These are phyloP conservation scores for Chaetops frenatus DNA, from an alignment of 2,113 vertebrate genomes.

Conservation along the genomic window DNA sequence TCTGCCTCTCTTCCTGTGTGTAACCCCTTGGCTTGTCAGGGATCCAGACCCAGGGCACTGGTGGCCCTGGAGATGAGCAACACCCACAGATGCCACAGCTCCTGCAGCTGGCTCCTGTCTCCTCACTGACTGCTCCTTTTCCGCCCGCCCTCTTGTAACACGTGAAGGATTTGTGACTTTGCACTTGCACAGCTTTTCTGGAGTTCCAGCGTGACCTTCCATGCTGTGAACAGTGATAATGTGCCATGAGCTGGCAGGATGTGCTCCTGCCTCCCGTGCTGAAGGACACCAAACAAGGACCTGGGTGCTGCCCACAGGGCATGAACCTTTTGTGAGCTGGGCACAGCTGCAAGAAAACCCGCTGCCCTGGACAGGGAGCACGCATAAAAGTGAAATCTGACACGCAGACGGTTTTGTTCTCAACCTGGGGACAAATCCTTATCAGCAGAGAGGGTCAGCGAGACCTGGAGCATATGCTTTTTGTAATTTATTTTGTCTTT, in stretches of 20 bases:
- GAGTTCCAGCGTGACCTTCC: not conserved
- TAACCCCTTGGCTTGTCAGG: not conserved
- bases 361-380: not conserved
- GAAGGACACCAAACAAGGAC: not conserved
- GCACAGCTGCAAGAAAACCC: not conserved
- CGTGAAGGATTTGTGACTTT: not conserved
- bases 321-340: accelerated
- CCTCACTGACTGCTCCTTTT: not conserved
- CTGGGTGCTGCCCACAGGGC: not conserved
- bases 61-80: not conserved
- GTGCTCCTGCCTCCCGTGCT: not conserved
- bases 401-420: not conserved
- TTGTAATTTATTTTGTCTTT: not conserved
- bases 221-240: accelerated
- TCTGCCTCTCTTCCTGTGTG: not conserved
- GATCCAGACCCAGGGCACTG: not conserved
- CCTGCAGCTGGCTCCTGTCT: not conserved
- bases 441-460: not conserved
- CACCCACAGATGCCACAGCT: accelerated
- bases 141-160: accelerated
- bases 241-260: not conserved
- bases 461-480: not conserved
- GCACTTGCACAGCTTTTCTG: not conserved
- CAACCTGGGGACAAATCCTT: not conserved
- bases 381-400: not conserved